A percentile compares a stretch with the other conserved stretches of the same genome.
These are phyloP conservation scores for Lochmaea capreae DNA, from an alignment of 2,888 invertebrate genomes.

Conservation along the genomic window DNA sequence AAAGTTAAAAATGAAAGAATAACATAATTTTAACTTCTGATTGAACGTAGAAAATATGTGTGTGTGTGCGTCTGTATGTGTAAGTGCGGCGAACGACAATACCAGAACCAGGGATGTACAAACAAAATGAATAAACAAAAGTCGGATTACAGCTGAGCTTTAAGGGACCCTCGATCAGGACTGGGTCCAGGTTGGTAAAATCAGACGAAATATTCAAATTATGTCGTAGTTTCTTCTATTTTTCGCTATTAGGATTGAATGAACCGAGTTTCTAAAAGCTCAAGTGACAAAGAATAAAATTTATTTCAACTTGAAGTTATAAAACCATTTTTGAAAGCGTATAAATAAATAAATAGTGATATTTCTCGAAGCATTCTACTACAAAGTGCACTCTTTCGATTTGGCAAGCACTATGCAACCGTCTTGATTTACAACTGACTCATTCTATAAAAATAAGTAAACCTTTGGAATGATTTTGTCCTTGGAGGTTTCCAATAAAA, in stretches of 20 bases:
- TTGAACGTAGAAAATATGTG: slow-evolving; percentile 10
- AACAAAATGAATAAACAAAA: slow-evolving; percentile 63
- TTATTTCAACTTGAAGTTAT: background rate
- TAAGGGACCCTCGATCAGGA: slow-evolving; percentile 54
- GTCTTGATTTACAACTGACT: background rate
- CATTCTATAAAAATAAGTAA: background rate
- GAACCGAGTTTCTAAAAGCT: background rate
- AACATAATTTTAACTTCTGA: slow-evolving; percentile 27
- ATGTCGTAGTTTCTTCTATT: background rate
- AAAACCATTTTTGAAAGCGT: background rate
- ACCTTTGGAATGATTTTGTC: background rate
- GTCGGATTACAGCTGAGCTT: slow-evolving; percentile 60
- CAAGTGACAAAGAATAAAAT: background rate
- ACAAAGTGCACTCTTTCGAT: slow-evolving; percentile 3
- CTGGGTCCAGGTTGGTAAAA: slow-evolving; percentile 15
- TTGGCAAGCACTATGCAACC: slow-evolving; percentile 2
- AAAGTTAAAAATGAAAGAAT: slow-evolving; percentile 23
- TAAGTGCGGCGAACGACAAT: slow-evolving; percentile 37
- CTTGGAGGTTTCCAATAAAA: background rate
- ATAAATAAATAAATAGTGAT: background rate
- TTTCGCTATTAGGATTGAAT: no score
- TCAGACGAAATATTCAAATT: background rate
- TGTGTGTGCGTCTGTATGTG: slow-evolving; percentile 22
- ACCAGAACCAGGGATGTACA: slow-evolving; percentile 54
- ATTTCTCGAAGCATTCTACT: background rate